Conservation (phyloP, 2,797 vertebrate genomes). For the Hoplostethus mediterraneus region DNA sequence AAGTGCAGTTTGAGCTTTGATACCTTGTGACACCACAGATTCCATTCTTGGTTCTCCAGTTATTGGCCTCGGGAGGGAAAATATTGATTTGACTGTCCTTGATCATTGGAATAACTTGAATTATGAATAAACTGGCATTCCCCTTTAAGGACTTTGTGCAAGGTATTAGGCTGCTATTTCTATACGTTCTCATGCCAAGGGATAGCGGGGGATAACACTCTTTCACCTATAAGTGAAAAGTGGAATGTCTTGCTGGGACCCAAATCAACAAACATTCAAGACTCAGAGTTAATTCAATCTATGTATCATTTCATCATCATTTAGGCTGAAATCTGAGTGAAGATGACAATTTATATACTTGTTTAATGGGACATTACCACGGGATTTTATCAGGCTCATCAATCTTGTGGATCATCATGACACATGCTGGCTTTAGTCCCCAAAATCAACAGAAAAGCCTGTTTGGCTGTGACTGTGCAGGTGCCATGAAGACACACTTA, state of each 20-base stretch:
- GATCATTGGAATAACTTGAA: background rate
- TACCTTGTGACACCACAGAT: background rate
- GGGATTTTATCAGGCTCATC: background rate
- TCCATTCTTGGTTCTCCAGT: background rate
- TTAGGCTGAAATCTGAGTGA: slow-evolving; percentile 2
- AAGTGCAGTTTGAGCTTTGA: background rate
- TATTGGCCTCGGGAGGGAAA: background rate
- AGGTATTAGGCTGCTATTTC: slow-evolving; percentile 28
- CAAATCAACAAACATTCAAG: too few relatives aligned
- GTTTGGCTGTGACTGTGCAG: slow-evolving; percentile 29
- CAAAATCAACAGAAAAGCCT: slow-evolving; percentile 1
- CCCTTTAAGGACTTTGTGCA: background rate
- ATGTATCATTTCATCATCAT: too few relatives aligned
- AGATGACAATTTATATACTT: background rate
- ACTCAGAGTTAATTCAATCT: too few relatives aligned
- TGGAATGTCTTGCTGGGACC: background rate
- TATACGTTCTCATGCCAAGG: background rate
- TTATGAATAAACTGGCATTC: slow-evolving; percentile 6
- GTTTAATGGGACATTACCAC: background rate
- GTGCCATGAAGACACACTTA: slow-evolving; percentile 38
- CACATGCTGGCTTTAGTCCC: slow-evolving; percentile 15
- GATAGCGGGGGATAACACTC: background rate
- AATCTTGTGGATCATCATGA: slow-evolving; percentile 18
- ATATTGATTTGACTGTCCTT: background rate
- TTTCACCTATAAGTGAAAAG: background rate